Evolutionary conservation across 2,888 invertebrate genomes (phyloP).

Genomic region (Biston betularia): DNA sequence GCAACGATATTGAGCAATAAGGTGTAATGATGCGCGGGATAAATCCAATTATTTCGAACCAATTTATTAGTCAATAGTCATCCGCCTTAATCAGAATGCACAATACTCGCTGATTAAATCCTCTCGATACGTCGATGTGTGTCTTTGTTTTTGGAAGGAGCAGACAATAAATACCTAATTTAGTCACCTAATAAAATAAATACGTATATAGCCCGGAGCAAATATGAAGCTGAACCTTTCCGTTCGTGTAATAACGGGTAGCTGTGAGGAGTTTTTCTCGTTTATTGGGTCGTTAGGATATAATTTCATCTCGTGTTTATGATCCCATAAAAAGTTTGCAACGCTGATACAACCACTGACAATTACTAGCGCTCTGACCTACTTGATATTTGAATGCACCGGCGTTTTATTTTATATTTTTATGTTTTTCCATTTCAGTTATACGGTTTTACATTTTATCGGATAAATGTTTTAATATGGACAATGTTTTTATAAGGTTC

Average conservation of each 20-base stretch:
- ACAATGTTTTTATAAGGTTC: neutral
- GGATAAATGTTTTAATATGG: neutral
- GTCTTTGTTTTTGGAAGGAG: conserved; percentile 39
- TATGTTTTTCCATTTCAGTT: conserved; percentile 14
- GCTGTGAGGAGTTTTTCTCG: conserved; percentile 77
- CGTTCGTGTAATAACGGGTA: conserved; percentile 74
- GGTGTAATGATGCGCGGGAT: conserved; percentile 65
- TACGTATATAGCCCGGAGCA: conserved; percentile 57
- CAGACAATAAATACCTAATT: conserved; percentile 49
- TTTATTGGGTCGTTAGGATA: conserved; percentile 84
- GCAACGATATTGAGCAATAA: conserved; percentile 65
- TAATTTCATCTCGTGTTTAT: conserved; percentile 85
- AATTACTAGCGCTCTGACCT: conserved; percentile 62
- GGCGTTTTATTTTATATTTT: conserved; percentile 23
- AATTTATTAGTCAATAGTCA: conserved; percentile 46
- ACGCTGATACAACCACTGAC: conserved; percentile 78
- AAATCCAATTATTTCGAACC: conserved; percentile 58
- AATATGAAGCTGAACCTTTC: conserved; percentile 68
- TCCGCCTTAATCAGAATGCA: conserved; percentile 36
- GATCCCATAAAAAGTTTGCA: conserved; percentile 80
- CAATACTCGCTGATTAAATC: conserved; percentile 34
- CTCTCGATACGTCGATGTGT: conserved; percentile 16
- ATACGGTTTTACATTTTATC: conserved; percentile 16
- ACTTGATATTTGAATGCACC: conserved; percentile 46
- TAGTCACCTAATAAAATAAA: conserved; percentile 60